These are phyloP conservation scores for Phortica magna DNA, from an alignment of 2,888 invertebrate species.

Conservation along the genomic window DNA sequence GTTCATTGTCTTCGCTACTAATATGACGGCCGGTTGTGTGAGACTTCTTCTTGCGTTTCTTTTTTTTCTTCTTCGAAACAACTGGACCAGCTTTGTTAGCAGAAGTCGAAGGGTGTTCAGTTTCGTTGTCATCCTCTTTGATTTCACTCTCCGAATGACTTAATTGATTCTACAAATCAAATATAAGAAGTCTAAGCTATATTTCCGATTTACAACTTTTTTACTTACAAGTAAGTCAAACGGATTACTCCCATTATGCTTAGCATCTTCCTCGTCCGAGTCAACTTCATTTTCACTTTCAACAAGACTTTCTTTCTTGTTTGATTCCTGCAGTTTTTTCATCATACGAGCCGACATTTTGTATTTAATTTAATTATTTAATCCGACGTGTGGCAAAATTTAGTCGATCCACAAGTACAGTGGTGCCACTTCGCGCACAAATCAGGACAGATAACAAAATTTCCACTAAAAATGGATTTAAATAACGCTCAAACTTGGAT, in stretches of 20 bases:
- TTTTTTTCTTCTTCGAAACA: conserved; percentile 83
- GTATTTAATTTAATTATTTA: not conserved
- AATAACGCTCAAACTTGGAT: too few species aligned
- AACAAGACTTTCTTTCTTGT: conserved; percentile 77
- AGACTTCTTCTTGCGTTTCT: conserved; percentile 80
- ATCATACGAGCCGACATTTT: conserved; percentile 83
- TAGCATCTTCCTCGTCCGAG: conserved; percentile 80
- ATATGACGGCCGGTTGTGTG: conserved; percentile 79
- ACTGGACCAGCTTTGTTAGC: conserved; percentile 75
- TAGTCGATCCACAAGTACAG: too few species aligned
- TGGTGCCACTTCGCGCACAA: too few species aligned
- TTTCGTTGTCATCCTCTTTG: conserved; percentile 84
- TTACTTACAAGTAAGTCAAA: conserved; percentile 84
- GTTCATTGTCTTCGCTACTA: conserved; percentile 83
- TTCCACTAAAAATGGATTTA: too few species aligned
- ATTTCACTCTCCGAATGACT: conserved; percentile 85
- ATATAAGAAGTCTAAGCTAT: conserved; percentile 63
- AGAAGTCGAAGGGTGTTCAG: conserved; percentile 80
- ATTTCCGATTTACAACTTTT: not conserved
- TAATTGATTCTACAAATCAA: conserved; percentile 85
- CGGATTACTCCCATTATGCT: conserved; percentile 82
- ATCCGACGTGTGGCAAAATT: not conserved
- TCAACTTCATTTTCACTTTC: conserved; percentile 75
- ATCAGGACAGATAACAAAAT: too few species aligned
- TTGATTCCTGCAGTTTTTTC: conserved; percentile 82